Base-by-base conservation (phyloP, 1,140 invertebrate species). In the Drosophila pruinosa region DNA sequence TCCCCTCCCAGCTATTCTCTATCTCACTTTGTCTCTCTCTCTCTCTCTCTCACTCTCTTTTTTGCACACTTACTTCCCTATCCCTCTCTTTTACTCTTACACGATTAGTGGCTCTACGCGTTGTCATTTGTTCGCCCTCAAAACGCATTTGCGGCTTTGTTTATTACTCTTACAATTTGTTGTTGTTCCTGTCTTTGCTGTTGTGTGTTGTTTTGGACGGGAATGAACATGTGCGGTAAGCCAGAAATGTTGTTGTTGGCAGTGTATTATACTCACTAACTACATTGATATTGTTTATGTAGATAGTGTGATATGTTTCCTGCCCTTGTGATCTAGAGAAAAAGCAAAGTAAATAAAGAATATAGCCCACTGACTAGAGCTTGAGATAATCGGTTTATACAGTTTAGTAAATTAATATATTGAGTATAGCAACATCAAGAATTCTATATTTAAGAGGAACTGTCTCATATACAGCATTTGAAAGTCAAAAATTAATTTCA, bases 81-180 rank as follows among this genome's bases (percentile, higher is more conserved):
- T 19, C 19, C 22, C 24, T 7, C 59, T 65, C 34, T 21, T 2
- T 52, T 12, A 6, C 31, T n/a, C 14, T 28, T 36, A 24, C 45
- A 15, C n/a, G n/a, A n/a, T 15, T 39, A 8, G 21, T 26, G 12
- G 45, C 31, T 2, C n/a, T 24, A 31, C 15, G 39, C 39, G 58
- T 22, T 50, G 52, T 31, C 57, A 70, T 38, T 67, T 53, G 58
- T 36, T 70, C 36, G 38, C 53, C 47, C 47, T 52, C 53, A 34
- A 58, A 64, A 74, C 53, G 68, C 72, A 75, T 75, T 75, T 75
- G 68, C 28, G 72, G 72, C 68, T 75, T 72, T 75, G 72, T 72
- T 75, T 65, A 75, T 75, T 71, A 53, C 72, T 71, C 59, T 31
- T 54, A 38, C 52, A 57, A 52, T 28, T 45, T 64, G 58, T 74